Base-by-base conservation (phyloP, 2,888 invertebrate genomes). In the Agrypnus murinus region DNA sequence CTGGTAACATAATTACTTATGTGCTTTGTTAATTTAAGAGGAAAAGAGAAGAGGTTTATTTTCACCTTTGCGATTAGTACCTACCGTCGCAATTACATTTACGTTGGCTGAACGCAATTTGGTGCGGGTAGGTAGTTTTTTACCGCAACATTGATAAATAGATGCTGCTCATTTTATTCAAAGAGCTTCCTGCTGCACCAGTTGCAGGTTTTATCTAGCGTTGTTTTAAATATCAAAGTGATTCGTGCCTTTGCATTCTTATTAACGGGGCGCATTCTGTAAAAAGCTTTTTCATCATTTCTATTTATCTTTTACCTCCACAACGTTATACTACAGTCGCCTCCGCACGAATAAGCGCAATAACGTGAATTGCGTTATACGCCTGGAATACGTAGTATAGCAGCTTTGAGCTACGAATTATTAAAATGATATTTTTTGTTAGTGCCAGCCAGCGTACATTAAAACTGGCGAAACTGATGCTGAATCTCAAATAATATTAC, bases 191-290 rank as follows among this genome's bases (percentile, higher is more conserved):
- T 55, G 17, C 53, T 43, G 53, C 60, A 67, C 53, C 59, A 53
- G 67, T 58, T 60, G 67, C 60, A 60, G 60, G 60, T 59, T 67
- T 67, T 67, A 67, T 67, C 67, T 53, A 31, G 34, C 53, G 48
- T 65, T 59, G 65, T 65, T 70, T 65, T 70, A 65, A 70, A 70
- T 70, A 70, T 70, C 70, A 70, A 70, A 70, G 70, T 25, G 65
- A 53, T 65, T 55, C 65, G 32, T 62, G 65, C 63, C 25, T 57
- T 63, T 66, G 60, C 60, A 62, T 67, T 67, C 60, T 67, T 62
- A 62, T 60, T 60, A 59, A 34, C 46, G 17, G 25, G 25, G 19
- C 34, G 57, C 31, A n/a, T 32, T 31, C 45, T 53, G 43, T 14
- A 53, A 65, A 25, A 31, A 17, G 43, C 64, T 65, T 65, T 65